Evolutionary conservation across 2,888 invertebrate genomes (phyloP), one percentile per base, ranked within the genome.

Genomic region (Volucella inanis): DNA sequence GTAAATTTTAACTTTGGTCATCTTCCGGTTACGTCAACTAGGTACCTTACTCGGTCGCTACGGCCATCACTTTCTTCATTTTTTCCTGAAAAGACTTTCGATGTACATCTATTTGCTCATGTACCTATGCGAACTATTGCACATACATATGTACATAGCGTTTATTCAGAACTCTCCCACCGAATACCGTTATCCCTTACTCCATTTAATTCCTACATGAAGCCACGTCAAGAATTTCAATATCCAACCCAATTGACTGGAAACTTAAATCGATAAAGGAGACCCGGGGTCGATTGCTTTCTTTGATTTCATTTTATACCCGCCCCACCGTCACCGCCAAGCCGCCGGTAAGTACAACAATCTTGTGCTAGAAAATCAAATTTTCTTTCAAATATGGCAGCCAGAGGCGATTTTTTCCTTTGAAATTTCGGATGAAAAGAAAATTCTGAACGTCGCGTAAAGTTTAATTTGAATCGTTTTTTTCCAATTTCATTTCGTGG

Each of bases 401-500:
- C 76, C 15, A 3, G n/a, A 38, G 76, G 67, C 59, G 43, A 45
- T 52, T 52, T 67, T n/a, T 76, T 76, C 15, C 76, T 67, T 76
- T 67, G 76, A 67, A 76, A 76, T 67, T 67, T 31, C 31, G 43
- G 67, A 67, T 76, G 12, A 59, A 50, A 31, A 54, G 54, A 14
- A 55, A n/a, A 22, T 49, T 57, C 31, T n/a, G 22, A 18, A 12
- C 45, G 22, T 18, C 47, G 22, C 45, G 12, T 41, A 43, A 31
- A 39, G 67, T 59, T 64, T 76, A 67, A 76, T 76, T 76, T 52
- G 41, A 52, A 76, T 43, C 67, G 67, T 59, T 67, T 74, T n/a
- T 31, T 76, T 76, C 59, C 65, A 75, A 75, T 75, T 65, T 75
- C 31, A 31, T 31, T 31, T 31, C 6, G 31, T 31, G 31, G 31